Evolutionary conservation across 2,797 vertebrate genomes (phyloP).

Genomic region (Mastacembelus armatus): DNA sequence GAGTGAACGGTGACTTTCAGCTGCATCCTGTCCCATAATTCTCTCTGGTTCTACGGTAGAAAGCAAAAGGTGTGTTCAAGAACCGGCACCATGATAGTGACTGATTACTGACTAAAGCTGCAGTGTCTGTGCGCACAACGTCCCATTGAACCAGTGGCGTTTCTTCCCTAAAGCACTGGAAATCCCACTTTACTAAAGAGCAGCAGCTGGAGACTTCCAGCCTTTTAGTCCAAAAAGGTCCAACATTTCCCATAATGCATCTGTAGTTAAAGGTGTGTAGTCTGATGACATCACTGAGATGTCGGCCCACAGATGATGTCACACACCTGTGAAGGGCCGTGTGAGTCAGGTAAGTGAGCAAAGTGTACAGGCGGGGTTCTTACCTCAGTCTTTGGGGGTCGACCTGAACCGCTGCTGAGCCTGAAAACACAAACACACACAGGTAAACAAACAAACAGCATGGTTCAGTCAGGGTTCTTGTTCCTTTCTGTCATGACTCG

Average conservation of each 20-base stretch:
- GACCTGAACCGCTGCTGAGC: constrained; percentile 42
- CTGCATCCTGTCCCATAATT: neutral
- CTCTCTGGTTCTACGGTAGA: constrained; percentile 22
- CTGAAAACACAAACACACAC: constrained; percentile 42
- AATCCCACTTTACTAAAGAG: too few species aligned
- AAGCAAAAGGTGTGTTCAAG: too few species aligned
- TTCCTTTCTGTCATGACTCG: too few species aligned
- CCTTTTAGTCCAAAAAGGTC: too few species aligned
- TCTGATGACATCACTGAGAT: constrained; percentile 24
- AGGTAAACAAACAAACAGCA: too few species aligned
- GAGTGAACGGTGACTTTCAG: neutral
- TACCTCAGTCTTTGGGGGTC: constrained; percentile 30
- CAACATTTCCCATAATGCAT: constrained; percentile 1
- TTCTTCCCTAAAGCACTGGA: too few species aligned
- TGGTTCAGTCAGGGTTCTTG: too few species aligned
- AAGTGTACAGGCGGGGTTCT: neutral
- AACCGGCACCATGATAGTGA: neutral
- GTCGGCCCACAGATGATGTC: neutral
- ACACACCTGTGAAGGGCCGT: neutral
- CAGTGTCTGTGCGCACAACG: too few species aligned
- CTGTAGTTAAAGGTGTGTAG: neutral
- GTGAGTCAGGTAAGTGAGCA: neutral
- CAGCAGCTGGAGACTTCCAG: too few species aligned
- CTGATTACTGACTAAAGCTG: too few species aligned
- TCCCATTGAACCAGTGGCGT: too few species aligned